phyloP scores from a whole-genome alignment of 2,888 invertebrate genomes.

The Patella depressa region DNA sequence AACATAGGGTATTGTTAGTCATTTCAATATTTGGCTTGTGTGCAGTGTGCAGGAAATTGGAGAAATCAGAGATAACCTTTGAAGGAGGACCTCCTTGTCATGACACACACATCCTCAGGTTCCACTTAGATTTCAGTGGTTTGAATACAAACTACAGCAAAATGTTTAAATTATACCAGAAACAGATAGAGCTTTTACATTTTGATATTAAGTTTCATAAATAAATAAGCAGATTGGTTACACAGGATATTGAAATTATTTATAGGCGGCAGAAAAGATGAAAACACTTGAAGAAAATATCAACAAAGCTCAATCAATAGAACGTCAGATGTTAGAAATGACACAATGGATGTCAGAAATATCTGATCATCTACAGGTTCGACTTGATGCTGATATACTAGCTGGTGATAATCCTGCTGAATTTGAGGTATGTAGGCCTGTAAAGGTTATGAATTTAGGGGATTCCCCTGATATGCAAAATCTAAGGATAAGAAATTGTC shows the following conservation, averaged over 20 bases:
- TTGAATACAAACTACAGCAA: no score
- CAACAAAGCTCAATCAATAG: slow-evolving; percentile 83
- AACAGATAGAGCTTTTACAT: no score
- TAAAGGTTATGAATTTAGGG: background rate
- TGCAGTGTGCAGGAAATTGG: no score
- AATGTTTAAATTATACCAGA: no score
- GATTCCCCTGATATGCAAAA: background rate
- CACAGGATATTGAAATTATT: background rate
- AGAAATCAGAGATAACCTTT: no score
- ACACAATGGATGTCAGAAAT: slow-evolving; percentile 69
- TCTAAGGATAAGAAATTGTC: background rate
- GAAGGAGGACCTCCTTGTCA: no score
- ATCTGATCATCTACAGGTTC: slow-evolving; percentile 72
- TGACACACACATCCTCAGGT: no score
- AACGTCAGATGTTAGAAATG: slow-evolving; percentile 80
- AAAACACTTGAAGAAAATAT: slow-evolving; percentile 80
- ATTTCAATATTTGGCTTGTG: no score
- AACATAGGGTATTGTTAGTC: no score
- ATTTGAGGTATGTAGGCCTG: slow-evolving; percentile 68
- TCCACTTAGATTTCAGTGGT: no score
- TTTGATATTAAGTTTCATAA: no score
- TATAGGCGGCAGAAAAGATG: slow-evolving; percentile 77
- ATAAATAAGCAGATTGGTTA: no score
- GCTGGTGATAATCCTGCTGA: slow-evolving; percentile 86
- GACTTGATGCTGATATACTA: slow-evolving; percentile 83